Conservation (phyloP, 1,140 invertebrate genomes). For the Cydia pomonella region DNA sequence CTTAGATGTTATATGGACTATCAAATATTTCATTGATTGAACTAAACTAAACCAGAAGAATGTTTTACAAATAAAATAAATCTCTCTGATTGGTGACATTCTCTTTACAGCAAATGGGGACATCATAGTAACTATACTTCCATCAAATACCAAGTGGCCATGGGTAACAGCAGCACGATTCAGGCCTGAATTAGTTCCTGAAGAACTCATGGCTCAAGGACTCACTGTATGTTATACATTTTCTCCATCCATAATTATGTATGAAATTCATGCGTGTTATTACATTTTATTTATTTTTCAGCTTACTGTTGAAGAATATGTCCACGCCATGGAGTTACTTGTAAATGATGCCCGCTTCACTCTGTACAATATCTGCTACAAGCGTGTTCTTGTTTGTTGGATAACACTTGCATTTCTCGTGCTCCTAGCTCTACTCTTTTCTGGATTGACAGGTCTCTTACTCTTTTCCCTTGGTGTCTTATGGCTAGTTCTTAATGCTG, state of each 20-base stretch:
- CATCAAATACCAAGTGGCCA: constrained; percentile 93
- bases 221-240: constrained; percentile 86
- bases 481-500: constrained; percentile 95
- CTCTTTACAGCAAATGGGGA: constrained; percentile 92
- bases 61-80: too few relatives aligned
- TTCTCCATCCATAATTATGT: constrained; percentile 35
- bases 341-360: constrained; percentile 96
- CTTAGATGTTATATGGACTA: too few relatives aligned
- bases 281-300: constrained; percentile 72
- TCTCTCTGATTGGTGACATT: constrained; percentile 33
- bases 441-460: constrained; percentile 90
- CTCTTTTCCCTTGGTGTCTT: constrained; percentile 93
- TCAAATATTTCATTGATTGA: too few relatives aligned
- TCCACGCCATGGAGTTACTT: constrained; percentile 94
- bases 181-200: constrained; percentile 95
- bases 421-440: constrained; percentile 93
- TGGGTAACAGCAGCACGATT: constrained; percentile 96
- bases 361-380: constrained; percentile 96
- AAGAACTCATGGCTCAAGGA: constrained; percentile 96
- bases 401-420: constrained; percentile 93
- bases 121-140: constrained; percentile 94
- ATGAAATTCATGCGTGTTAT: not conserved
- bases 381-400: constrained; percentile 93
- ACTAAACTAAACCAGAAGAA: too few relatives aligned
- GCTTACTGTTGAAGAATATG: constrained; percentile 97